Percentiles rank a stretch among this genome's conserved stretches.
phyloP scores from a whole-genome alignment of 2,797 vertebrate species.

The Salmo trutta region DNA sequence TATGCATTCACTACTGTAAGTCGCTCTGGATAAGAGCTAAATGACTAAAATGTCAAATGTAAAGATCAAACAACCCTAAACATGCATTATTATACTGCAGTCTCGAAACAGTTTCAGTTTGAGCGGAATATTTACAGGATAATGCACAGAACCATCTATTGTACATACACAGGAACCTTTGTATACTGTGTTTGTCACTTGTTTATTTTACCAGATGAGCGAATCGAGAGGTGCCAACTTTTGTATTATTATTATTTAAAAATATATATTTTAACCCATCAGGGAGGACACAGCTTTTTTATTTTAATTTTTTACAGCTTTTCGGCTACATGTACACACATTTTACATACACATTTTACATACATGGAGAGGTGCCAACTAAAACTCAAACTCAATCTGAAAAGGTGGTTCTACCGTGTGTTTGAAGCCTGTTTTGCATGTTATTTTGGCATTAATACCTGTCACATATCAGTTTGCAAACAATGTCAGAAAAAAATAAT shows the following conservation, averaged over 20 bases:
- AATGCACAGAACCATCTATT: background rate
- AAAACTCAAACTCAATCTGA: constrained; percentile 50
- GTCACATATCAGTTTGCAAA: no score
- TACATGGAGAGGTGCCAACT: constrained; percentile 26
- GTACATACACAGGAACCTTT: background rate
- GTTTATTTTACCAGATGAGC: background rate
- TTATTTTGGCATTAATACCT: no score
- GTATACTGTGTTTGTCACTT: background rate
- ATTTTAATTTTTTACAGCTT: constrained; percentile 28
- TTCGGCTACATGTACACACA: background rate
- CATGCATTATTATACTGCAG: background rate
- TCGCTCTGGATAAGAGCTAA: no score
- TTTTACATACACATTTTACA: no score
- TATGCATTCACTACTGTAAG: no score
- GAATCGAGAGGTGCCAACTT: constrained; percentile 26
- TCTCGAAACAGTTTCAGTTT: background rate
- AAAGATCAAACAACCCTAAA: no score
- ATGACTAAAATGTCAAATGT: no score
- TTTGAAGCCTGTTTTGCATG: constrained; percentile 26
- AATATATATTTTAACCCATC: background rate
- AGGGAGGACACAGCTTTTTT: background rate
- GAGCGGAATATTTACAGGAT: background rate
- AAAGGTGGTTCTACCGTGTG: constrained; percentile 48
- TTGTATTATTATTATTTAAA: no score
- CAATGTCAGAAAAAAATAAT: no score